A percentile compares a stretch with the other conserved stretches of the same genome.
phyloP scores from a whole-genome alignment of 2,888 invertebrate genomes.

The Andrena haemorrhoa region DNA sequence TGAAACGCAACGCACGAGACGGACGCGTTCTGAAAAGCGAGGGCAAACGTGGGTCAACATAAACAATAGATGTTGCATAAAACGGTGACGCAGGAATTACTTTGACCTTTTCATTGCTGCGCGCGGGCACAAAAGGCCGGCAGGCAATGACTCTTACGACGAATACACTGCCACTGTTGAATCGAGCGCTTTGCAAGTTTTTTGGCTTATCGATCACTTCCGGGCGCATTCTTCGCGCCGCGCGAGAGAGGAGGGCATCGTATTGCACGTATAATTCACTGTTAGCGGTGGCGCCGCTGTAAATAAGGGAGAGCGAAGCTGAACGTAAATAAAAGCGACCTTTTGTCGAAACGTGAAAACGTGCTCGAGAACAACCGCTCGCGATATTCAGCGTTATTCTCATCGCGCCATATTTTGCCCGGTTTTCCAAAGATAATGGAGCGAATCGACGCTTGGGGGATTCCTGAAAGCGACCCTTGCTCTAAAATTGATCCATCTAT shows the following conservation, averaged over 20 bases:
- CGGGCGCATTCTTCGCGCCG: constrained; percentile 38
- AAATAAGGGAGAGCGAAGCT: constrained; percentile 26
- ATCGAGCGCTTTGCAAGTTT: constrained; percentile 45
- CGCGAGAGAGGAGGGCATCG: constrained; percentile 40
- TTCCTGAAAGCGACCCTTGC: background rate
- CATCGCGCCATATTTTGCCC: background rate
- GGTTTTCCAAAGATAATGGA: constrained; percentile 10
- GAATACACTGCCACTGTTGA: constrained; percentile 28
- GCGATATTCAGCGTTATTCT: constrained; percentile 6
- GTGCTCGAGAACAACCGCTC: constrained; percentile 22
- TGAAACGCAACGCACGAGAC: constrained; percentile 20
- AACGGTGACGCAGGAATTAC: constrained; percentile 38
- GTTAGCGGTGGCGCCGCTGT: constrained; percentile 30
- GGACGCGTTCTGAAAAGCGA: background rate
- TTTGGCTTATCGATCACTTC: constrained; percentile 54
- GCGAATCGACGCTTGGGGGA: background rate
- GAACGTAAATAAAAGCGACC: constrained; percentile 43
- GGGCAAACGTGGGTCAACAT: background rate
- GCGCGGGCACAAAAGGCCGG: constrained; percentile 31
- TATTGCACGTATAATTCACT: constrained; percentile 42
- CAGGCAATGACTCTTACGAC: constrained; percentile 39
- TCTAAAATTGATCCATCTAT: background rate
- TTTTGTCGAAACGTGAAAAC: constrained; percentile 33
- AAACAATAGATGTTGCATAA: constrained; percentile 11
- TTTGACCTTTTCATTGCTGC: constrained; percentile 45